These are phyloP conservation scores for Lithophane leautieri DNA, from an alignment of 2,888 invertebrate species.

Conservation along the genomic window DNA sequence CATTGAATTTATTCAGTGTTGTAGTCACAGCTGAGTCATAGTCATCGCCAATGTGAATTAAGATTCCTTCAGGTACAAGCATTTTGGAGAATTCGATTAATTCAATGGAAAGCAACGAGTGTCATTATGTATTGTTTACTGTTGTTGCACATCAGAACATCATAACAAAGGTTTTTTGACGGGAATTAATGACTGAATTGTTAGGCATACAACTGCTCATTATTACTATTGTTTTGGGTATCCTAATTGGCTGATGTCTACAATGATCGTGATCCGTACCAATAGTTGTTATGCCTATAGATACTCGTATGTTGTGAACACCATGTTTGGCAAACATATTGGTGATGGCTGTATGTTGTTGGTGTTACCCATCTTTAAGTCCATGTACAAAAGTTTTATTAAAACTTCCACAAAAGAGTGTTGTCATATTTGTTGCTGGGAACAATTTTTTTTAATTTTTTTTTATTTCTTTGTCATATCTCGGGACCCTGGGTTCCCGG, in stretches of 20 bases:
- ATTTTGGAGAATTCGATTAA: constrained; percentile 25
- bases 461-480: too few species aligned
- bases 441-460: too few species aligned
- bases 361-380: neutral
- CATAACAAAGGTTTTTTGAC: constrained; percentile 10
- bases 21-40: constrained; percentile 16
- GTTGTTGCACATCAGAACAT: neutral
- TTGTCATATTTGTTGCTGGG: neutral
- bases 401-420: neutral
- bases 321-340: neutral
- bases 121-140: constrained; percentile 27
- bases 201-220: constrained; percentile 29
- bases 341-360: neutral
- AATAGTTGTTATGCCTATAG: neutral
- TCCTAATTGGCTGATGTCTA: constrained; percentile 9
- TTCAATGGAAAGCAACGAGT: constrained; percentile 7
- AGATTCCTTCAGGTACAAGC: neutral
- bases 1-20: constrained; percentile 2
- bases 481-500: too few species aligned
- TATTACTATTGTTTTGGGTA: constrained; percentile 30
- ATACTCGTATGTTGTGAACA: constrained; percentile 27
- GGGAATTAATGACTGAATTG: constrained; percentile 26
- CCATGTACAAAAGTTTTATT: neutral
- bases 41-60: constrained; percentile 1
- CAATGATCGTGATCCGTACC: constrained; percentile 5